phyloP scores from a whole-genome alignment of 2,797 vertebrate species.

The Coregonus sp. region DNA sequence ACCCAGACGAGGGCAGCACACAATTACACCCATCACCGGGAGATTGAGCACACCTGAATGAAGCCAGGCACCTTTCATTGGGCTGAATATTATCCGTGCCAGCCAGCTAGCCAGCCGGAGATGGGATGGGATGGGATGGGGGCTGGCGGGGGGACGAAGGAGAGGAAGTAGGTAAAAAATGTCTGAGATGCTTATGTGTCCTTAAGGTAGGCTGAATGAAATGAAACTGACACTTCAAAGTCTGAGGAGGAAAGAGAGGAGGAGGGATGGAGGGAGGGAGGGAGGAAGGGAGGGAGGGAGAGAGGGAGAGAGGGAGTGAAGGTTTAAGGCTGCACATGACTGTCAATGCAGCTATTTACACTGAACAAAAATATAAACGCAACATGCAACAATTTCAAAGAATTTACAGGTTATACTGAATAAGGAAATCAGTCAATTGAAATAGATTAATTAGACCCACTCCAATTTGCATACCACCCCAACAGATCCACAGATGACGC shows the following conservation, averaged over 20 bases:
- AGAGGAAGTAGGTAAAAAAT: slow-evolving; percentile 36
- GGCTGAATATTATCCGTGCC: slow-evolving; percentile 78
- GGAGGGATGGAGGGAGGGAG: background rate
- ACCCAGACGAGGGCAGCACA: slow-evolving; percentile 80
- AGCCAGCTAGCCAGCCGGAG: background rate
- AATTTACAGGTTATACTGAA: too few relatives aligned
- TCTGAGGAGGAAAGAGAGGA: slow-evolving; percentile 23
- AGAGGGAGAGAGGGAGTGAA: background rate
- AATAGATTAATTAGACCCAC: too few relatives aligned
- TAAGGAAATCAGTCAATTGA: too few relatives aligned
- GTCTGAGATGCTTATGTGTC: slow-evolving; percentile 56
- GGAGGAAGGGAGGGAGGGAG: too few relatives aligned
- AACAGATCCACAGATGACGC: too few relatives aligned
- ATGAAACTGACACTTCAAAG: slow-evolving; percentile 57
- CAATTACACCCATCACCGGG: slow-evolving; percentile 87
- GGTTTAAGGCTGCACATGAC: slow-evolving; percentile 32
- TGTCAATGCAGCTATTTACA: background rate
- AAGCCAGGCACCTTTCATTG: slow-evolving; percentile 78
- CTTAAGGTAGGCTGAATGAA: slow-evolving; percentile 45
- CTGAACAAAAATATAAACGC: too few relatives aligned
- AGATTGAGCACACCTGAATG: slow-evolving; percentile 86
- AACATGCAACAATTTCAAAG: too few relatives aligned
- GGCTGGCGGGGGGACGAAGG: slow-evolving; percentile 44
- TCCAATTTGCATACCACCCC: too few relatives aligned
- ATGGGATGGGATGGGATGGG: background rate